phyloP scores from a whole-genome alignment of 2,888 invertebrate species.

The Beris chalybata region DNA sequence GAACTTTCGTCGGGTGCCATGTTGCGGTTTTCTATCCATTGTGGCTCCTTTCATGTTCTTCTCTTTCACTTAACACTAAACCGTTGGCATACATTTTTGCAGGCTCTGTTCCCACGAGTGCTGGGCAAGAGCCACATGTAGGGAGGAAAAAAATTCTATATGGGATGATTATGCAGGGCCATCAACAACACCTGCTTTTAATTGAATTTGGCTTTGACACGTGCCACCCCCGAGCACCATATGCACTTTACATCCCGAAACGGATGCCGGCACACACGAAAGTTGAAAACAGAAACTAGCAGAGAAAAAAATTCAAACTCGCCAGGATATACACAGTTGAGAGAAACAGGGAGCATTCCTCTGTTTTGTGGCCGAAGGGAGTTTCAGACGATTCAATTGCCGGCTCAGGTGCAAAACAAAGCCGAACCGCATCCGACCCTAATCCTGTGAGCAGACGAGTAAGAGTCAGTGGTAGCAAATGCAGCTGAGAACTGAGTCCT shows the following conservation, averaged over 20 bases:
- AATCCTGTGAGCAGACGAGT: conserved; percentile 14
- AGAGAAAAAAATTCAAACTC: no score
- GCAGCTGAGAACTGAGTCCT: conserved; percentile 18
- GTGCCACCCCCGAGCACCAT: conserved; percentile 37
- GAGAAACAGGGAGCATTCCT: no score
- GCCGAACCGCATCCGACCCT: conserved; percentile 12
- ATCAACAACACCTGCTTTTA: conserved; percentile 53
- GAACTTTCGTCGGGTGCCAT: conserved; percentile 31
- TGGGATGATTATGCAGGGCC: conserved; percentile 40
- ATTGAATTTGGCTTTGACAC: conserved; percentile 47
- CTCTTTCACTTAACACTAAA: conserved; percentile 26
- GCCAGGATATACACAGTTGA: no score
- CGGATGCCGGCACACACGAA: no score
- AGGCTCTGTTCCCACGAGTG: neutral
- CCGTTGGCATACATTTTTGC: conserved; percentile 7
- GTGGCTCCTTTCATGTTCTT: conserved; percentile 29
- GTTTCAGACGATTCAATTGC: neutral
- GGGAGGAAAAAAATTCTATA: conserved; percentile 28
- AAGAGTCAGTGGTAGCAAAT: conserved; percentile 18
- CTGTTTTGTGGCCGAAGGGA: no score
- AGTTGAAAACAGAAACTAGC: no score
- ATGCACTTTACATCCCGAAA: conserved; percentile 37
- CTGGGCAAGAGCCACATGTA: conserved; percentile 6
- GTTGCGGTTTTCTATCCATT: conserved; percentile 38
- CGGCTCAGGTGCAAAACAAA: conserved; percentile 20